A percentile compares a stretch with the other conserved stretches of the same genome.
Evolutionary conservation across 2,888 invertebrate species (phyloP).

Genomic region (Harmothoe impar): DNA sequence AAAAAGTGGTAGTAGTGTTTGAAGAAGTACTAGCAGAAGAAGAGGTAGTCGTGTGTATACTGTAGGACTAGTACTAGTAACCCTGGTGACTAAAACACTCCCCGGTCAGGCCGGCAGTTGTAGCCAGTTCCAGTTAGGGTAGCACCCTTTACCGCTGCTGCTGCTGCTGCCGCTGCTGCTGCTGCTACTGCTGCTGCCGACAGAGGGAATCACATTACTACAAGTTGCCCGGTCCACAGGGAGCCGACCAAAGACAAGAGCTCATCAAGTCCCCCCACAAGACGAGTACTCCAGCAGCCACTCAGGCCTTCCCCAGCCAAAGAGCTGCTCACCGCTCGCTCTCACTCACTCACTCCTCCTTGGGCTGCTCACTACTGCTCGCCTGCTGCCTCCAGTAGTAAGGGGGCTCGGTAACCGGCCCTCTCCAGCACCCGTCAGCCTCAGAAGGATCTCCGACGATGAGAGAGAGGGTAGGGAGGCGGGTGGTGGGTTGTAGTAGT

Average conservation of each 20-base stretch:
- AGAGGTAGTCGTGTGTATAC: no score
- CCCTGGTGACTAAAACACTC: no score
- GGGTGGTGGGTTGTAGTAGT: neutral
- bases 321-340: neutral
- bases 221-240: constrained; percentile 22
- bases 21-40: no score
- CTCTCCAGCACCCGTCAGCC: constrained; percentile 12
- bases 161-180: neutral
- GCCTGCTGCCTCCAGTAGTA: neutral
- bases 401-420: neutral
- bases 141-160: neutral
- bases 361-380: neutral
- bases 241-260: constrained; percentile 27
- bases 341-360: neutral
- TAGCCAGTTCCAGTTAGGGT: neutral
- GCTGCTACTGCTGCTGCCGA: neutral
- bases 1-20: no score
- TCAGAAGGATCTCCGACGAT: no score
- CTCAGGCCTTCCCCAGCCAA: neutral
- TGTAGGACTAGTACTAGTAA: no score
- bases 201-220: neutral
- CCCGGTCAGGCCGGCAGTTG: neutral
- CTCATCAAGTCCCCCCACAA: constrained; percentile 31
- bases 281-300: constrained; percentile 23
- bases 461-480: neutral